A percentile compares a stretch with the other conserved stretches of the same genome.
Evolutionary conservation across 2,797 vertebrate species (phyloP).

Genomic region (Rhincodon typus): DNA sequence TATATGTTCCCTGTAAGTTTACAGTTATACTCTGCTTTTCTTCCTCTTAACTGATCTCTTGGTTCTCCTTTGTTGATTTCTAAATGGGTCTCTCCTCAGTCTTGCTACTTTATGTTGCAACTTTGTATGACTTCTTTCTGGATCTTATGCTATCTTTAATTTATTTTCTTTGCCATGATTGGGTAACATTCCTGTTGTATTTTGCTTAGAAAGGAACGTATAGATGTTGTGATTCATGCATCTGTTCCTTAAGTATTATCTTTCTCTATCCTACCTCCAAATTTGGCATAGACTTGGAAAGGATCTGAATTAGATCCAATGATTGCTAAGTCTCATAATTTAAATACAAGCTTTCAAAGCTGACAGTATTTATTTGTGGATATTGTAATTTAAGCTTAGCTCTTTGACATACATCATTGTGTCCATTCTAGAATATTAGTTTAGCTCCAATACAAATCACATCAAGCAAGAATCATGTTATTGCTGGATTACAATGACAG

Average conservation of each 20-base stretch:
- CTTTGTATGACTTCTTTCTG: too few relatives aligned
- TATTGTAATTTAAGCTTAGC: background rate
- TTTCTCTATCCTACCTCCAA: background rate
- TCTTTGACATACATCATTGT: background rate
- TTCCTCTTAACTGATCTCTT: too few relatives aligned
- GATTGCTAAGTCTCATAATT: background rate
- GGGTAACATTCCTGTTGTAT: too few relatives aligned
- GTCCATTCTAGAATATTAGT: constrained; percentile 1
- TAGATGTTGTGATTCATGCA: too few relatives aligned
- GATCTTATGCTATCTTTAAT: too few relatives aligned
- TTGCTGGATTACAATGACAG: background rate
- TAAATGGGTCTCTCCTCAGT: too few relatives aligned
- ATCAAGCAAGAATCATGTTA: background rate
- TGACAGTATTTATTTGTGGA: background rate
- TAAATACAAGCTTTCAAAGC: background rate
- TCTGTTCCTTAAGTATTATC: background rate
- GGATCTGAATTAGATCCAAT: background rate
- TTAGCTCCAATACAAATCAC: background rate
- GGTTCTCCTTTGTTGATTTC: too few relatives aligned
- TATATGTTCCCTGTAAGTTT: too few relatives aligned
- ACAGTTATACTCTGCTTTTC: too few relatives aligned
- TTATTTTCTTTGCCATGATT: too few relatives aligned
- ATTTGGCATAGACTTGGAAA: background rate
- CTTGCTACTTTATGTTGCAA: too few relatives aligned
- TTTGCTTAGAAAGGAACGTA: too few relatives aligned